Evolutionary conservation across 2,797 vertebrate species (phyloP), one percentile per base, ranked within the genome.

Genomic region (Nannoperca obscura): DNA sequence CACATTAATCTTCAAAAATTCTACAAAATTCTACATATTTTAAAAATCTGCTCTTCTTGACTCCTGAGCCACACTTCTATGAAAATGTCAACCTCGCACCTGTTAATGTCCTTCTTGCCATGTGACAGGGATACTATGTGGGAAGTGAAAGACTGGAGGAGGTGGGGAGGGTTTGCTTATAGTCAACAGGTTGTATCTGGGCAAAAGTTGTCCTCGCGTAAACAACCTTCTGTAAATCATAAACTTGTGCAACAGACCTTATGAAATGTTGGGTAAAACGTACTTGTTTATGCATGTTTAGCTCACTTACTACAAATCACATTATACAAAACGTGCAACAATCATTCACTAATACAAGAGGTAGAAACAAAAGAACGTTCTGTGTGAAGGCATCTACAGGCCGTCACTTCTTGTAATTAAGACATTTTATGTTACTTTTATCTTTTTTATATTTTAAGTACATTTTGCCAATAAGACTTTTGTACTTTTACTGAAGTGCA

Each of bases 91-190:
- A 6, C 36, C 57, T 53, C 0, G 30, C 88, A 91, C 71, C 90
- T 93, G 93, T 80, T 76, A 13, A 2, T 67, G 76, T 84, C 85
- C 3, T 60, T 91, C 84, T 40, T 17, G 36, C 38, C 34, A 61
- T 13, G 59, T 80, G 76, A 85, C 79, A 72, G 58, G 38, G 75
- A 79, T 44, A 80, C 78, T 34, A 13, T 14, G 19, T 49, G 52
- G 42, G 73, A 82, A 74, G 67, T 62, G 61, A 38, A 71, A 69
- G 81, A 53, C 74, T 65, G 36, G 42, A 65, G 19, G 71, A 64
- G 69, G 17, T 30, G 61, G 44, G 27, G 54, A 71, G 68, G 69
- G 74, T 65, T 81, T 47, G 7, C 34, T 44, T 38, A 9, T 66
- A 44, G 54, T 81, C 64, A 58, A 64, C 71, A 75, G 38, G 73